Evolutionary conservation across 2,888 invertebrate species (phyloP), one percentile per base, ranked within the genome.

Genomic region (Spodoptera picta): DNA sequence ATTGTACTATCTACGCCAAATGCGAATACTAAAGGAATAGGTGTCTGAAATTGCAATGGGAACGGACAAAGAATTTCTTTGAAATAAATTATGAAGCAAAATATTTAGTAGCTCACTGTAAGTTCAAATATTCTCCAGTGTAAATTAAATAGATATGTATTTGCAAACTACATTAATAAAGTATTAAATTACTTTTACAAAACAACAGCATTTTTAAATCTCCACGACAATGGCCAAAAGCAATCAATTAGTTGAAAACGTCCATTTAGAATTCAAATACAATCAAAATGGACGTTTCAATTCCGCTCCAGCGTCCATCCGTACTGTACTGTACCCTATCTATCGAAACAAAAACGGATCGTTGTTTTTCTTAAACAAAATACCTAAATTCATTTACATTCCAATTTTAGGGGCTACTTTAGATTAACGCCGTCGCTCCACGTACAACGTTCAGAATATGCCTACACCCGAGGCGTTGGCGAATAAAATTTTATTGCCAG

Each of bases 401-500:
- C 69, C 65, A 54, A 69, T 62, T 67, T 67, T 68, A 68, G 57
- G 41, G 64, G 58, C 53, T 64, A 65, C 57, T 72, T 68, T 68
- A 60, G 75, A 77, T 80, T 69, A 77, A 68, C 54, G 60, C 49
- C 56, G 65, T 63, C 51, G 45, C 72, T 64, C 50, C 80, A 65
- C 67, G 77, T 70, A 76, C 59, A 60, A 6, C 31, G 48, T 56
- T 56, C 75, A 71, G 73, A 75, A 79, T 67, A 77, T 63, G 63
- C 77, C 73, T 66, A 79, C 75, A 57, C 74, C 75, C 77, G 65
- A 64, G 56, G 73, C 61, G 77, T 60, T 77, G 65, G 69, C 75
- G 75, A 82, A 85, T 85, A 85, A 85, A 85, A 78, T 85, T 85
- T 85, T 85, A 85, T 83, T 80, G 75, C 79, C 77, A 67, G 73